phyloP scores from a whole-genome alignment of 2,888 invertebrate genomes.

The Hylaea fasciaria region DNA sequence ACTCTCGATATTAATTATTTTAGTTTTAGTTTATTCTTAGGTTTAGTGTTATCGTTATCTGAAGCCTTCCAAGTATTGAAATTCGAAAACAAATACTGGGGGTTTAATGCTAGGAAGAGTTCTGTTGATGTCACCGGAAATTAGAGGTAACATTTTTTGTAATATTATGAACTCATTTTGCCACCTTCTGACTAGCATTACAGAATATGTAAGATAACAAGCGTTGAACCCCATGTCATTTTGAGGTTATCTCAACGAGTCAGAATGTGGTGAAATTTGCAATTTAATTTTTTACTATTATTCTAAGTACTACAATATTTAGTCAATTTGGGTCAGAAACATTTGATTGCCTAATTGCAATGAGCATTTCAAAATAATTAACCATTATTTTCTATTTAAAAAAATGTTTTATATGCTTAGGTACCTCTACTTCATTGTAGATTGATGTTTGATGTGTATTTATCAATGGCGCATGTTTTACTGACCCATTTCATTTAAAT shows the following conservation, averaged over 20 bases:
- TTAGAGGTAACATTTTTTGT: slow-evolving; percentile 66
- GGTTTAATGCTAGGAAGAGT: slow-evolving; percentile 80
- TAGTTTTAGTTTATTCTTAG: slow-evolving; percentile 77
- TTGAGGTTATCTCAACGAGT: slow-evolving; percentile 25
- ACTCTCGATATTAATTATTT: slow-evolving; percentile 76
- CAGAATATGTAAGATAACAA: slow-evolving; percentile 1
- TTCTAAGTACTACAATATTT: no score
- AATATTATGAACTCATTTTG: slow-evolving; percentile 29
- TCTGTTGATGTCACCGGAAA: slow-evolving; percentile 71
- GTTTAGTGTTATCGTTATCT: slow-evolving; percentile 84
- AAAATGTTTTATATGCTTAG: no score
- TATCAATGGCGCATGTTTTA: neutral
- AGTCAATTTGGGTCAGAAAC: slow-evolving; percentile 6
- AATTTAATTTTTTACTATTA: slow-evolving; percentile 26
- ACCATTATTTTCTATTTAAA: neutral
- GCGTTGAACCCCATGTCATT: neutral
- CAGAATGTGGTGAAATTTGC: slow-evolving; percentile 26
- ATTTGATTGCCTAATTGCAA: neutral
- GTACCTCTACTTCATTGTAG: neutral
- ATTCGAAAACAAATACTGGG: slow-evolving; percentile 81
- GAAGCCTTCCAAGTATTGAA: slow-evolving; percentile 84
- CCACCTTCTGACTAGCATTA: slow-evolving; percentile 11
- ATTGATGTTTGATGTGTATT: neutral
- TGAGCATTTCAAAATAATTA: neutral
- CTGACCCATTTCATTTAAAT: neutral